Evolutionary conservation across 2,113 vertebrate species (phyloP), one percentile per base, ranked within the genome.

Genomic region (Gasterosteus aculeatus): DNA sequence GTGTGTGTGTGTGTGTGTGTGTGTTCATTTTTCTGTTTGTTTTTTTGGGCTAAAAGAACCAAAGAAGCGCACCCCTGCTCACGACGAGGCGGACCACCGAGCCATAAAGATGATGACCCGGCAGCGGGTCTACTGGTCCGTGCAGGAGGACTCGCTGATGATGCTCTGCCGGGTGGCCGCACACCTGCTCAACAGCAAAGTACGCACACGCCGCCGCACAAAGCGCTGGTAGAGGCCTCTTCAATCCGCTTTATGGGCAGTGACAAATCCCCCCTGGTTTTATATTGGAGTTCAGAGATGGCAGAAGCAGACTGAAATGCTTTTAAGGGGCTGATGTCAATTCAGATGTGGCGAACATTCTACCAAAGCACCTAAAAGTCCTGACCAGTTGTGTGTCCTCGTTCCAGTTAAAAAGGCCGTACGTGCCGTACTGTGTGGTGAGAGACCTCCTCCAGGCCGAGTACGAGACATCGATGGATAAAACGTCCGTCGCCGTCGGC

Each of bases 81-180:
- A 97, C 0, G 98, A 99, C 4, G 94, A 97, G 75, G 93, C 95
- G 0, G 98, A 99, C 90, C 96, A 95, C 89, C 94, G 88, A 0
- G 98, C 98, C 11, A 87, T 98, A 82, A 95, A 94, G 68, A 92
- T 95, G 81, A 98, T 99, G 98, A 97, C 98, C 0, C 93, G 95
- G 9, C 95, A 96, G 81, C 94, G 98, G 0, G 98, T 99, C 44
- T 92, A 92, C 65, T 99, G 98, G 98, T 94, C 96, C 0, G 82
- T 95, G 9, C 95, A 95, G 66, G 98, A 99, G 59, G 98, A 99
- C 87, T 96, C 97, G 0, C 88, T 99, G 75, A 93, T 99, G 35
- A 96, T 99, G 95, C 95, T 99, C 4, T 99, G 97, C 87, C 93
- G 95, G 0, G 96, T 99, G 1, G 96, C 96, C 33, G 94, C 96